A percentile compares a stretch with the other conserved stretches of the same genome.
These are phyloP conservation scores for Illadopsis cleaveri DNA, from an alignment of 2,113 vertebrate species.

Conservation along the genomic window DNA sequence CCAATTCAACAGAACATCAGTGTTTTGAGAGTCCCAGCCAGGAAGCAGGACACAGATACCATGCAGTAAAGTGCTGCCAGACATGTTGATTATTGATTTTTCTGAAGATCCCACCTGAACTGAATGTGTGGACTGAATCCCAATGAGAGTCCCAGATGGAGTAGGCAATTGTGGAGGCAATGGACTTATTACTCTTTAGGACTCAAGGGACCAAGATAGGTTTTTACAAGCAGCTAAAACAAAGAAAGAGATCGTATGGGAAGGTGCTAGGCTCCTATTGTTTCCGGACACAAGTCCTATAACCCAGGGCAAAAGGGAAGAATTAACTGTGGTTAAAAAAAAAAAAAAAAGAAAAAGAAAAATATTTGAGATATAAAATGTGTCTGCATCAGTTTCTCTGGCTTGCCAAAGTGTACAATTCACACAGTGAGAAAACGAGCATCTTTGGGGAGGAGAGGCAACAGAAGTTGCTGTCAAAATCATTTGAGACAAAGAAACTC, in stretches of 20 bases:
- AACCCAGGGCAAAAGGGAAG: conserved; percentile 70
- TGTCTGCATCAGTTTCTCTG: conserved; percentile 41
- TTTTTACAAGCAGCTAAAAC: conserved; percentile 66
- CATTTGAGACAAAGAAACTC: background rate
- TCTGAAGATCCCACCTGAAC: conserved; percentile 60
- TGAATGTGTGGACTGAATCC: conserved; percentile 48
- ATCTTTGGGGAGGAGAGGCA: background rate
- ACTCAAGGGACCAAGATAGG: conserved; percentile 53
- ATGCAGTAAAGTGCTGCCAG: conserved; percentile 49
- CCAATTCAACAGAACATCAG: conserved; percentile 18
- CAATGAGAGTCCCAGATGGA: conserved; percentile 62
- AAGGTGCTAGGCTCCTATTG: conserved; percentile 75
- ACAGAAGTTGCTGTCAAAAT: conserved; percentile 15
- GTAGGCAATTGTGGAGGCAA: conserved; percentile 45
- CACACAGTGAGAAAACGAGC: conserved; percentile 35
- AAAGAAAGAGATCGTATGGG: conserved; percentile 69
- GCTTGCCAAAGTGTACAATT: conserved; percentile 22
- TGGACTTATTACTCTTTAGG: conserved; percentile 55
- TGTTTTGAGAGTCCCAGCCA: conserved; percentile 39
- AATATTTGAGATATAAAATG: conserved; percentile 35
- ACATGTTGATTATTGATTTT: conserved; percentile 57
- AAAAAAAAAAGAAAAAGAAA: background rate
- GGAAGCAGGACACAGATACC: conserved; percentile 54
- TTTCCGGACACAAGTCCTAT: conserved; percentile 68
- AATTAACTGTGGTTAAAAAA: conserved; percentile 61